A percentile compares a stretch with the other conserved stretches of the same genome.
phyloP scores from a whole-genome alignment of 2,797 vertebrate species.

The Amphiprion clarkii region DNA sequence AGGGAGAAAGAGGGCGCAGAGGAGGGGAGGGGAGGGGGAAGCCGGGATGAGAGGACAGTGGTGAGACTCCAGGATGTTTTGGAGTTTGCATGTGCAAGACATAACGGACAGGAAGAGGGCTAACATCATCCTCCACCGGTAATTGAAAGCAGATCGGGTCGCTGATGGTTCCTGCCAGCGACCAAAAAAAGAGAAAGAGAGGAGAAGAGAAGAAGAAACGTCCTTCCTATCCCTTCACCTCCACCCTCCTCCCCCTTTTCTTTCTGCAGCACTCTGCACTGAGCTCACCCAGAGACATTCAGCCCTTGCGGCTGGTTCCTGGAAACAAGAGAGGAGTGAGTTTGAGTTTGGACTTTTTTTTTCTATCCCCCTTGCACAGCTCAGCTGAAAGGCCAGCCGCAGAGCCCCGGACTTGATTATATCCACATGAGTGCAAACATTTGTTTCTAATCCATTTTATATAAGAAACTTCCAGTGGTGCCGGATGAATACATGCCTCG shows the following conservation, averaged over 20 bases:
- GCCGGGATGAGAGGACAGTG: conserved; percentile 70
- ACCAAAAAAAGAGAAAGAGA: conserved; percentile 48
- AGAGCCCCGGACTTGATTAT: conserved; percentile 82
- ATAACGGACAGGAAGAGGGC: conserved; percentile 86
- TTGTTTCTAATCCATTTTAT: conserved; percentile 87
- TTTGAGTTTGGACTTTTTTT: conserved; percentile 55
- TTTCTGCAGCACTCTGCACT: conserved; percentile 58
- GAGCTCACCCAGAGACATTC: conserved; percentile 76
- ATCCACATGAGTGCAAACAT: conserved; percentile 87
- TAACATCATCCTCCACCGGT: conserved; percentile 85
- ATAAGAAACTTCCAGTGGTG: conserved; percentile 85
- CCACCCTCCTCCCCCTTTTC: conserved; percentile 37
- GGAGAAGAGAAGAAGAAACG: conserved; percentile 66
- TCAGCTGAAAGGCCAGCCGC: conserved; percentile 78
- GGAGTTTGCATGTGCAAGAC: conserved; percentile 84
- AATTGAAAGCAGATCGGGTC: conserved; percentile 85
- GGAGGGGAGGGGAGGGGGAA: conserved; percentile 2
- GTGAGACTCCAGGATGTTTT: conserved; percentile 83
- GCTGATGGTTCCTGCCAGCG: conserved; percentile 77
- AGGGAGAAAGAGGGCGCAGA: conserved; percentile 9
- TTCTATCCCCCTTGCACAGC: conserved; percentile 59
- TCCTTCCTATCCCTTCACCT: conserved; percentile 62
- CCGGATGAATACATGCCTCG: conserved; percentile 70
- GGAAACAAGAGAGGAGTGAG: conserved; percentile 73
- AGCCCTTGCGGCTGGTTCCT: conserved; percentile 79